Conservation (phyloP, 1,140 invertebrate genomes). For the Limonius californicus region DNA sequence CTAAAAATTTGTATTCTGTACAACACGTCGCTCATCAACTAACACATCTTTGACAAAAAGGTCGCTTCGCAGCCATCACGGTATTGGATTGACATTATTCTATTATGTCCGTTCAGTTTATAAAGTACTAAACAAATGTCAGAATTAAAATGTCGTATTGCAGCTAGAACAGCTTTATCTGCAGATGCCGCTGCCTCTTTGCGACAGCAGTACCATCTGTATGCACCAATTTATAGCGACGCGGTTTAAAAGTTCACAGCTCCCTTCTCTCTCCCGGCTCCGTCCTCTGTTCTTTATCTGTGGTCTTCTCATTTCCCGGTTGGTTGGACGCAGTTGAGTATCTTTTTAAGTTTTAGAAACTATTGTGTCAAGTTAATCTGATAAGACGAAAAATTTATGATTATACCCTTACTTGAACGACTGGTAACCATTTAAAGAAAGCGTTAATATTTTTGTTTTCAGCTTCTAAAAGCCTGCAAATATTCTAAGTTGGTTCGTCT, state of each 20-base stretch:
- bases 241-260: slow-evolving; percentile 38
- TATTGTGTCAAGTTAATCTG: slow-evolving; percentile 44
- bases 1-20: neutral
- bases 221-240: slow-evolving; percentile 39
- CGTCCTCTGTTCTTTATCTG: slow-evolving; percentile 36
- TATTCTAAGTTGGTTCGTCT: too few relatives aligned
- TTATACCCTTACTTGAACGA: slow-evolving; percentile 11
- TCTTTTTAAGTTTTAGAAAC: slow-evolving; percentile 44
- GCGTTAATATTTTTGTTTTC: neutral
- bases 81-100: neutral
- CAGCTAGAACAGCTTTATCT: slow-evolving; percentile 41
- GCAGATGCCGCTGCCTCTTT: slow-evolving; percentile 39
- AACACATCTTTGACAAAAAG: neutral
- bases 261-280: slow-evolving; percentile 5
- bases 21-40: neutral
- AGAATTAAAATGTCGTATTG: slow-evolving; percentile 40
- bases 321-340: slow-evolving; percentile 43
- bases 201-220: slow-evolving; percentile 36
- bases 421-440: slow-evolving; percentile 8
- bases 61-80: neutral
- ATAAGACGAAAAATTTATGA: slow-evolving; percentile 39
- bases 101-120: slow-evolving; percentile 1
- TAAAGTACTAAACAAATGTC: slow-evolving; percentile 34
- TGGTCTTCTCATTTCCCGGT: slow-evolving; percentile 44
- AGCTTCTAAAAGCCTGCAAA: neutral